Base-by-base conservation (phyloP, 2,113 vertebrate genomes). In the Daubentonia madagascariensis region DNA sequence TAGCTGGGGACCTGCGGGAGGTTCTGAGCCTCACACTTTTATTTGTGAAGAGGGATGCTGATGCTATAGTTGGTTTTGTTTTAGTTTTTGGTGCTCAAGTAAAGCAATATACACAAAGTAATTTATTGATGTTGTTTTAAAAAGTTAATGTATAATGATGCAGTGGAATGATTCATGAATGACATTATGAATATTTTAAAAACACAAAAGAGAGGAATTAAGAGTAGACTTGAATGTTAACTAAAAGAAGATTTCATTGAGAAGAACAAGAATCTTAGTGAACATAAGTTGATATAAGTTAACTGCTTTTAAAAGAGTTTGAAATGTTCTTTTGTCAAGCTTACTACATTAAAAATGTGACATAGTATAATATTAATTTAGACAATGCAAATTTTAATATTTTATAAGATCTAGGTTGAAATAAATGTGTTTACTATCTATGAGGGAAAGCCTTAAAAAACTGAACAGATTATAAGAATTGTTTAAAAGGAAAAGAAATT, bases 401-500 rank as follows among this genome's bases (percentile, higher is more conserved):
- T 83, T 67, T 78, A 43, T 16, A 78, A 83, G 37, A 48, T 72
- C 6, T 63, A 61, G 16, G 6, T 80, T 52, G 54, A 81, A 86
- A 87, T 92, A 86, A 70, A 81, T 76, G 25, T 67, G 6, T 61
- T 96, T 70, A 75, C 16, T 52, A 4, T 61, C 6, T 50, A n/a
- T 37, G 83, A 93, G 40, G 35, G 35, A 61, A 76, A 37, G 18
- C 2, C 3, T 85, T 59, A 25, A 70, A 81, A 96, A 40, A 48
- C 12, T 80, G 23, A 89, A 86, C 6, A 76, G 23, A 89, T 59
- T 28, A 65, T 78, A 75, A 73, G 11, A 94, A 92, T 5, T 92
- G n/a, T 78, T 32, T 75, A 61, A 84, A 89, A 91, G 20, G 32
- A 90, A 86, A 54, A 40, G 20, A 59, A 86, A 91, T 90, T 96